Evolutionary conservation across 2,797 vertebrate species (phyloP), one percentile per base, ranked within the genome.

Genomic region (Carapus acus): DNA sequence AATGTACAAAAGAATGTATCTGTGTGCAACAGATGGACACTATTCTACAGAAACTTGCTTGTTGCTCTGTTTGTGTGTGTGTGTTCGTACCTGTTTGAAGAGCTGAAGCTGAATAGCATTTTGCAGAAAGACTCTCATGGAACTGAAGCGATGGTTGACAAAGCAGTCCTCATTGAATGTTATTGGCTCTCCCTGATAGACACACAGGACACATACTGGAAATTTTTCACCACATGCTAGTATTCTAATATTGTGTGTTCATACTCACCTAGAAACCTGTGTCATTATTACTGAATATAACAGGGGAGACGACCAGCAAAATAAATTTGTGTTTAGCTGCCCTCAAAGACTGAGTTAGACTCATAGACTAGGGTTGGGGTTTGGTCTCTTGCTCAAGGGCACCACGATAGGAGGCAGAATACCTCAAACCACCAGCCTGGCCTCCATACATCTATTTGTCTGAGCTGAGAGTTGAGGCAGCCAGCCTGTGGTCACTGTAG

Each of bases 91-190:
- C 92, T 98, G 94, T 82, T 98, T 98, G 78, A 98, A 98, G 67
- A 98, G 90, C 83, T 98, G 96, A 6, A 98, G 88, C 72, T 98
- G 96, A 24, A 91, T 98, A 69, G 96, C 96, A 0, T 94, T 98
- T 80, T 93, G 94, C 4, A 98, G 90, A 71, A 98, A 98, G 71
- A 93, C 93, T 69, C 89, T 90, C 94, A 96, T 97, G 70, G 92
- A 87, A 69, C 91, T 91, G 0, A 94, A 96, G 11, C 96, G 92
- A 80, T 98, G 96, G 31, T 88, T 94, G 49, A 96, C 80, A 6
- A 98, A 98, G 0, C 83, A 82, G 24, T 98, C 94, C 61, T 98
- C 93, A 0, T 84, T 94, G 67, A 98, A 98, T 0, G 93, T 97
- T 72, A 98, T 98, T 17, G 92, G 94, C 45, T 98, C 94, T 36